Base-by-base conservation (phyloP, 92 coral and sea anemone genomes). In the Hydrozoanthus gracilis region DNA sequence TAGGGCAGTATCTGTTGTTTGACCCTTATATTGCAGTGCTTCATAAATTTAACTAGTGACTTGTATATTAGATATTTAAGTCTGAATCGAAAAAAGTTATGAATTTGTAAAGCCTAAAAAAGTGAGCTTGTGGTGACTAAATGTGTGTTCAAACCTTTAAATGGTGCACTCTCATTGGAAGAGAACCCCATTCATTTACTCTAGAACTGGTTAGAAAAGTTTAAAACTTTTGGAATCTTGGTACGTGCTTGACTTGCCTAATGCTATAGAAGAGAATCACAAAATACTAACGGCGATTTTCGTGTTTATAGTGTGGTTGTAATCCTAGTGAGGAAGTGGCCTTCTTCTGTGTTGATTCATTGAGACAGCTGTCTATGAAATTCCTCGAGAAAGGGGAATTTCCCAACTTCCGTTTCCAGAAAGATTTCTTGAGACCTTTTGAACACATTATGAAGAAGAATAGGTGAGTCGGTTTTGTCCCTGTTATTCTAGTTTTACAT, bases 311-410 rank as follows among this genome's bases (percentile, higher is more conserved):
- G 99, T 96, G 99, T 76, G 99, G 99, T 51, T 96, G 99, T 71
- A 96, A 96, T 74, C 98, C 99, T 3, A 96, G 93, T 61, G 99
- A 96, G 87, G 99, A 96, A 60, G 99, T 96, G 54, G 98, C 99
- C 1, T 96, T 96, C 88, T 96, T 96, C 90, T 96, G 99, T 75
- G 99, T 96, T 66, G 99, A 96, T 79, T 96, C 99, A 6, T 71
- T 96, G 78, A 95, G 99, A 7, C 99, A 96, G 77, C 91, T 96
- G n/a, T 96, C 99, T 79, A 96, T 96, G 99, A 95, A 95, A 84
- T 96, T 96, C 86, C 87, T 96, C 45, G 99, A 96, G 91, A 96
- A 96, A 73, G 99, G 99, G 69, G 99, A 96, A 86, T 86, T 96
- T 61, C 99, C 99, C 2, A 96, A 96, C 93, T 96, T 96, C 73